Base-by-base conservation (phyloP, 2,888 invertebrate genomes). In the Sinodicranocentrus sp. region DNA sequence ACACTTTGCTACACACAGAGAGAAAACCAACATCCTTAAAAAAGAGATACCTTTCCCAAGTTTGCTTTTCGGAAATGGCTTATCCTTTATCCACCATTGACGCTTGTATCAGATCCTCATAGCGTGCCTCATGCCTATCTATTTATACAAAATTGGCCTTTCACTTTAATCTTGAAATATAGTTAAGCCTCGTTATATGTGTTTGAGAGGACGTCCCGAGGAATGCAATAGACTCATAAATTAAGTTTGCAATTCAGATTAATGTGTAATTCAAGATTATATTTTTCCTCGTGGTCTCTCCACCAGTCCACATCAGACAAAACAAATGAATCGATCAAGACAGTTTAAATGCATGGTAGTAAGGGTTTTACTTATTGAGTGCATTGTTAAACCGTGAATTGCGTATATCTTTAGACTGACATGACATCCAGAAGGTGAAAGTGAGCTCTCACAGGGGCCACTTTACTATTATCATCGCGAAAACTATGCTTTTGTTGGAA, bases 381-480 rank as follows among this genome's bases (percentile, higher is more conserved):
- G n/a, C n/a, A n/a, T n/a, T 10, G 33, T 6, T 33, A 33, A 6
- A 3, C 33, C 33, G 33, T 33, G 33, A 33, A 33, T 33, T 33
- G 33, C 33, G 33, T 33, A n/a, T n/a, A n/a, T n/a, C n/a, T n/a
- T n/a, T 33, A 6, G 63, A 54, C 61, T 70, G 61, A 79, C 79
- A 71, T 70, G 71, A 71, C 70, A 71, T 79, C 26, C 44, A 61
- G 57, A 79, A 71, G 79, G 79, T 63, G 71, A 79, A 79, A 79
- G 79, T 63, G 48, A 79, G 61, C 70, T 79, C 70, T 79, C 79
- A 26, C 43, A 26, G 77, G 77, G 68, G 77, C 77, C 68, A 67
- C 76, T 67, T 76, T 77, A 67, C 67, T 67, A n/a, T 26, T 43
- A 65, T 57, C 71, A 80, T 59, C 61, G 19, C 17, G 13, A 25